phyloP scores from a whole-genome alignment of 2,888 invertebrate species.

The Drosophila prostipennis region DNA sequence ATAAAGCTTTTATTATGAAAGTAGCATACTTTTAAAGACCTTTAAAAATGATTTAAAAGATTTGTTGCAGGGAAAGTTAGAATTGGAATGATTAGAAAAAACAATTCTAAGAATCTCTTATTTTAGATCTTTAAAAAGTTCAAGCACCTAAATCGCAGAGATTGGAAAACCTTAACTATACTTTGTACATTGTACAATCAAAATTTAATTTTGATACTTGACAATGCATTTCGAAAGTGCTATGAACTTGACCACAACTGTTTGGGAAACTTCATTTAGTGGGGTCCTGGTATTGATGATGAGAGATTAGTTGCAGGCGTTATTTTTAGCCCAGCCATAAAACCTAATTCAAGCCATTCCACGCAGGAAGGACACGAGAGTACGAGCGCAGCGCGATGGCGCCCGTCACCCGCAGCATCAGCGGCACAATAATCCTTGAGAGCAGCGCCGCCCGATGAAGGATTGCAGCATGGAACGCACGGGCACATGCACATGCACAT shows the following conservation, averaged over 20 bases:
- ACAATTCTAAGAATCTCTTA: too few species aligned
- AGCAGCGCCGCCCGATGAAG: conserved; percentile 36
- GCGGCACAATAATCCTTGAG: conserved; percentile 52
- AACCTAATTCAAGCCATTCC: conserved; percentile 56
- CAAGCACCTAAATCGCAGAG: too few species aligned
- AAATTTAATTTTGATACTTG: too few species aligned
- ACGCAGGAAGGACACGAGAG: conserved; percentile 53
- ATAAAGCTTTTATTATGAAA: too few species aligned
- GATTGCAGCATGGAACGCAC: conserved; percentile 49
- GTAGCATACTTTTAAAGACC: too few species aligned
- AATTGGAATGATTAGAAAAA: too few species aligned
- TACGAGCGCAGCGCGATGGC: conserved; percentile 42
- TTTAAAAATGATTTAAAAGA: too few species aligned
- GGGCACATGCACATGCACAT: conserved; percentile 43
- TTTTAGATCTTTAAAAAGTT: too few species aligned
- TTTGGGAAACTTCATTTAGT: not conserved
- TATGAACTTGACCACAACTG: conserved; percentile 7
- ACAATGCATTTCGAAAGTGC: not conserved
- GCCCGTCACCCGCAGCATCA: conserved; percentile 36
- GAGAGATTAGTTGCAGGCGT: conserved; percentile 59
- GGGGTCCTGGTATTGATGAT: conserved; percentile 55
- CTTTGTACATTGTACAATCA: too few species aligned
- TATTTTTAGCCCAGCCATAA: conserved; percentile 53
- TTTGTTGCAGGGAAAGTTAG: too few species aligned
- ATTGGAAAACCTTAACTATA: too few species aligned